Conservation (phyloP, 2,888 invertebrate species). For the Mythimna lalbum region DNA sequence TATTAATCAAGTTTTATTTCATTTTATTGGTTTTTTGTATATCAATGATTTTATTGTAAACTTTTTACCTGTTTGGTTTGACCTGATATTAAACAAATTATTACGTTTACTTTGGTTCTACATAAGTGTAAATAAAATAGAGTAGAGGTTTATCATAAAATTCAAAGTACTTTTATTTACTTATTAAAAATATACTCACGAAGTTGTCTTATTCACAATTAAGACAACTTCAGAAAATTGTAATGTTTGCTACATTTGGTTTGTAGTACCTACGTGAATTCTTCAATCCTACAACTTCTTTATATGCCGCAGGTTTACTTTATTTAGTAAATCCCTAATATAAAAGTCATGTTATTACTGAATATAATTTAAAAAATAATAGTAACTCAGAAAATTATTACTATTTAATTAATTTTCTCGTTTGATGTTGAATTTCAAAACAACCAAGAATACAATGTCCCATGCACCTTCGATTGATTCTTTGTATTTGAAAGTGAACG, state of each 20-base stretch:
- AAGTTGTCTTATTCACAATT: too few species aligned
- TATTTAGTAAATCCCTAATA: too few species aligned
- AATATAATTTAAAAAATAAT: not conserved
- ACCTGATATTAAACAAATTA: not conserved
- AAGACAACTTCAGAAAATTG: not conserved
- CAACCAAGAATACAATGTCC: not conserved
- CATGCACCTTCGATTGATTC: conserved; percentile 8
- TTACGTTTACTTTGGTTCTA: not conserved
- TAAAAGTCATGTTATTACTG: too few species aligned
- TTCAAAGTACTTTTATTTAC: too few species aligned
- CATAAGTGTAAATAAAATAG: too few species aligned
- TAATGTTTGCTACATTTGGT: not conserved
- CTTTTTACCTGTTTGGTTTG: not conserved
- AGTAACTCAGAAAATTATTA: not conserved
- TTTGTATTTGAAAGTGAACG: conserved; percentile 80
- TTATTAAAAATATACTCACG: too few species aligned
- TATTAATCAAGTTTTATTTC: not conserved
- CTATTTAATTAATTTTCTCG: too few species aligned
- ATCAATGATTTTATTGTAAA: not conserved
- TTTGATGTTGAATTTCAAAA: not conserved
- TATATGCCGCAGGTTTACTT: too few species aligned
- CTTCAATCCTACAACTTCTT: too few species aligned
- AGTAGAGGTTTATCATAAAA: too few species aligned
- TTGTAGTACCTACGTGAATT: not conserved
- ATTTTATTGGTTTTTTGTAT: too few species aligned